Evolutionary conservation across 2,113 vertebrate species (phyloP).

Genomic region (Crotalus helleri): DNA sequence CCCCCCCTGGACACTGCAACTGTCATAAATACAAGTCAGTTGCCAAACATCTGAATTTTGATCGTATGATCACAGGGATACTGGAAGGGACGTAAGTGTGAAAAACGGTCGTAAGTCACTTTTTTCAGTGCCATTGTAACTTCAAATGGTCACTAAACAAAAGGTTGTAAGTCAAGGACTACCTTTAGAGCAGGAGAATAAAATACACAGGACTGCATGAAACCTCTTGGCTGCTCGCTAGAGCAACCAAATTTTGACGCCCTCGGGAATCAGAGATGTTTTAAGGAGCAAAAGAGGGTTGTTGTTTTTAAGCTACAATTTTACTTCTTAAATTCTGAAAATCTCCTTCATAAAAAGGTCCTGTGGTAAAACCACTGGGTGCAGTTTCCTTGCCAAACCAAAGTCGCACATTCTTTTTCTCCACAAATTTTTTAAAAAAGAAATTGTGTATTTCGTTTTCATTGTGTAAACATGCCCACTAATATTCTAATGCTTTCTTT

Average conservation of each 20-base stretch:
- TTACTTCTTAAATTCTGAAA: background rate
- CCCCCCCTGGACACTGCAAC: background rate
- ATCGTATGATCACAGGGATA: background rate
- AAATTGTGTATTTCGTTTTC: background rate
- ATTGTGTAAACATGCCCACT: background rate
- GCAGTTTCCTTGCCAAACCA: background rate
- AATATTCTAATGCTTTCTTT: background rate
- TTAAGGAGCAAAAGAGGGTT: background rate
- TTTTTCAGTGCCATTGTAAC: background rate
- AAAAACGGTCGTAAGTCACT: background rate
- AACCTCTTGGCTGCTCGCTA: background rate
- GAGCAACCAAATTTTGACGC: background rate
- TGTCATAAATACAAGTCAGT: background rate
- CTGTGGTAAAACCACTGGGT: background rate
- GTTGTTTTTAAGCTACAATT: background rate
- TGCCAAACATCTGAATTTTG: background rate
- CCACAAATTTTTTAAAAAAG: background rate
- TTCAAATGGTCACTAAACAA: background rate
- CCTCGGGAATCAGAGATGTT: background rate
- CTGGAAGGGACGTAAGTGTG: background rate
- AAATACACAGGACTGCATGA: background rate
- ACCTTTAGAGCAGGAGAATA: background rate
- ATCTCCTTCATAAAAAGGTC: background rate
- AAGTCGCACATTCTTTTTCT: background rate
- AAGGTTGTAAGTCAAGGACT: background rate